Base-by-base conservation (phyloP, 2,888 invertebrate genomes). In the Gisinianus flammeolus region DNA sequence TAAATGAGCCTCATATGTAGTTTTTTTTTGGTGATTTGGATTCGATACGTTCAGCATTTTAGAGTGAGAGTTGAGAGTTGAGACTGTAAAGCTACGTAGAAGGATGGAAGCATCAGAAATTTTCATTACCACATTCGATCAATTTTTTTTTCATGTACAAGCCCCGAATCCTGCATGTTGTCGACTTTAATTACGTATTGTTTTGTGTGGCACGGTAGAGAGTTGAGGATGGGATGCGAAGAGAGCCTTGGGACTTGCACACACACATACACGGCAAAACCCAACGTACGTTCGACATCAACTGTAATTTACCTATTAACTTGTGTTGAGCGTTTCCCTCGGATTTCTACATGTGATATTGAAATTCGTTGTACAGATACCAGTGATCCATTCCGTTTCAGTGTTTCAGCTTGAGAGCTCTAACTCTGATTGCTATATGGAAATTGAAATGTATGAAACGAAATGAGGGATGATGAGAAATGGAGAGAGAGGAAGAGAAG, bases 131-230 rank as follows among this genome's bases (percentile, higher is more conserved):
- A 62, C 62, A 62, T 62, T 62, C 10, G 6, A 24, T 26, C 16
- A 26, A 26, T 62, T 62, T 24, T 62, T 26, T 5, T 28, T 22
- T 58, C 22, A 44, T 19, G 62, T 22, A 67, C 10, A 67, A 67
- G 31, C 22, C 67, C 30, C 33, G 31, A 67, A 62, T 4, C 10
- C 10, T 16, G 22, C 16, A n/a, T 62, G n/a, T 26, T 54, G 54
- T 70, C 26, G 12, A 12, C 54, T 35, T 70, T 70, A 70, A 70
- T 52, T 70, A 70, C 35, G 54, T 52, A 75, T 75, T 75, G 62
- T 74, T 44, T 52, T 64, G 26, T 8, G 22, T n/a, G 8, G 6
- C n/a, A 24, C 19, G 3, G 4, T 4, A 6, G n/a, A 12, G n/a
- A 22, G 16, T 28, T 12, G 26, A 8, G 2, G 26, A 26, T 62